Evolutionary conservation across 2,113 vertebrate genomes (phyloP).

Genomic region (Psettodes erumei): DNA sequence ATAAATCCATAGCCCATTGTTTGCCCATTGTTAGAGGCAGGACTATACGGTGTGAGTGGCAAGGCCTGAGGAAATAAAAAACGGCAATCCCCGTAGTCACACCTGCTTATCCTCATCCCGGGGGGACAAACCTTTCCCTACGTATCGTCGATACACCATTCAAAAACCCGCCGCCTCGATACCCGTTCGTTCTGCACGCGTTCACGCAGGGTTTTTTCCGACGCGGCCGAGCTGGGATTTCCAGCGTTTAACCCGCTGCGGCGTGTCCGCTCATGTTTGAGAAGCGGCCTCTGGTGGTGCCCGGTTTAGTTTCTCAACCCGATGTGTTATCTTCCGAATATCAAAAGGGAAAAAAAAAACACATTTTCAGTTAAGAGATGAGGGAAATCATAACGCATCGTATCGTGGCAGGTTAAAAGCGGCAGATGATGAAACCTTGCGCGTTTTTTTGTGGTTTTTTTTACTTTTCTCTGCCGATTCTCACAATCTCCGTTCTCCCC

Average conservation of each 20-base stretch:
- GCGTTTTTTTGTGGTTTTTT: no score
- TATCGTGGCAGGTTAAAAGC: slow-evolving; percentile 43
- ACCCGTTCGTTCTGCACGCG: slow-evolving; percentile 3
- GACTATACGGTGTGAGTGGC: slow-evolving; percentile 2
- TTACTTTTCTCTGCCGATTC: no score
- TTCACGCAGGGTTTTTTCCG: not conserved
- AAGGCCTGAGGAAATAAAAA: slow-evolving; percentile 33
- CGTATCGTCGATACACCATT: slow-evolving; percentile 43
- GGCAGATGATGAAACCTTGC: slow-evolving; percentile 36
- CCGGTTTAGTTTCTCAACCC: slow-evolving; percentile 54
- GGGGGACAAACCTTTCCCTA: slow-evolving; percentile 50
- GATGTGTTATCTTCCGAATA: slow-evolving; percentile 56
- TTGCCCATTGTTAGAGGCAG: slow-evolving; percentile 48
- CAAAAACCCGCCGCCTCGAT: slow-evolving; percentile 52
- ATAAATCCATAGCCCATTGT: slow-evolving; percentile 50
- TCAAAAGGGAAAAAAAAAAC: no score
- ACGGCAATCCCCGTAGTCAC: slow-evolving; percentile 43
- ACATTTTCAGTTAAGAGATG: slow-evolving; percentile 27
- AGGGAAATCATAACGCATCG: slow-evolving; percentile 28
- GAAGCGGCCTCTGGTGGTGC: slow-evolving; percentile 46
- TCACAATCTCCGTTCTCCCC: slow-evolving; percentile 18
- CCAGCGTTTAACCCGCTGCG: not conserved
- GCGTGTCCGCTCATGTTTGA: no score
- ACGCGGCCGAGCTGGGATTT: not conserved
- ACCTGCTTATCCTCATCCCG: slow-evolving; percentile 65